phyloP scores from a whole-genome alignment of 1,140 invertebrate genomes.

The Meloidogyne hapla region DNA sequence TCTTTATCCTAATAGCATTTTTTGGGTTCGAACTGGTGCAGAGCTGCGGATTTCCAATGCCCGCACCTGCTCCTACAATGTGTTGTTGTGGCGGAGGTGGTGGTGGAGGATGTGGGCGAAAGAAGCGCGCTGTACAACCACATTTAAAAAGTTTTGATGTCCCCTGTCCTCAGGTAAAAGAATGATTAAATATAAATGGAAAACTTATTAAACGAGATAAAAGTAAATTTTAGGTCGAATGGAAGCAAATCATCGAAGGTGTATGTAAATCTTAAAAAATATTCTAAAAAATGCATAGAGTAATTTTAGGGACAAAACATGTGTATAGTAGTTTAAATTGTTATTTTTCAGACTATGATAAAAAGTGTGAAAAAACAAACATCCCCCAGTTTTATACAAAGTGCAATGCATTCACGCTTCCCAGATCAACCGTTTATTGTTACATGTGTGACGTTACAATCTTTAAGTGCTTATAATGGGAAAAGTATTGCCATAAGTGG shows the following conservation, averaged over 20 bases:
- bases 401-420: slow-evolving; percentile 15
- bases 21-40: neutral
- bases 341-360: neutral
- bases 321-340: neutral
- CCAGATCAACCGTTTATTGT: slow-evolving; percentile 24
- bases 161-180: slow-evolving; percentile 30
- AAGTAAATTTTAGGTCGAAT: neutral
- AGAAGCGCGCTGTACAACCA: slow-evolving; percentile 28
- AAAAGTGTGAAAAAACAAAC: neutral
- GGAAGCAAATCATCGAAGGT: neutral
- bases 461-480: neutral
- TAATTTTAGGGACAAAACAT: no score
- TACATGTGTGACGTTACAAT: neutral
- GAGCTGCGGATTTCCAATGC: neutral
- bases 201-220: neutral
- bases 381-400: slow-evolving; percentile 6
- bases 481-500: neutral
- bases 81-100: neutral
- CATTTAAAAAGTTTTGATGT: slow-evolving; percentile 14
- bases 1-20: neutral
- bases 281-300: neutral
- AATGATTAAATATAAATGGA: neutral
- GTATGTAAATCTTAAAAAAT: neutral
- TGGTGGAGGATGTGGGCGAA: slow-evolving; percentile 3
- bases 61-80: neutral